These are phyloP conservation scores for Sinelater perroti DNA, from an alignment of 2,888 invertebrate genomes.

Conservation along the genomic window DNA sequence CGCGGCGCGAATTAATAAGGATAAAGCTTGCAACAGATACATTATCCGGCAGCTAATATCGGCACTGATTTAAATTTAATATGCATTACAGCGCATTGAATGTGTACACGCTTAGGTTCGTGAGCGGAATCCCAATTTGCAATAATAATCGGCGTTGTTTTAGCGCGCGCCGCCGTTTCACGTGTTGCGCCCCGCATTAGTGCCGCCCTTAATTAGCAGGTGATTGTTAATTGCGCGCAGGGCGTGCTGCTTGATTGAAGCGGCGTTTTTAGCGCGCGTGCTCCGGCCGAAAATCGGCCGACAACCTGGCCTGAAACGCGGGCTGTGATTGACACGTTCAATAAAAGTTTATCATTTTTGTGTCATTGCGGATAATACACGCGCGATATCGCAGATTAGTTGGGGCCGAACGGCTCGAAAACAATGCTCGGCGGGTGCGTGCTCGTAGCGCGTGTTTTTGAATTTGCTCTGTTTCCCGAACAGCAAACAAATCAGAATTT, in stretches of 20 bases:
- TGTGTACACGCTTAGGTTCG: conserved; percentile 20
- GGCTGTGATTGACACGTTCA: conserved; percentile 28
- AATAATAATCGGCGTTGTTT: conserved; percentile 4
- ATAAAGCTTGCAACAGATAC: conserved; percentile 14
- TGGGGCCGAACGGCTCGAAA: conserved; percentile 2
- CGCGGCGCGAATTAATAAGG: conserved; percentile 3
- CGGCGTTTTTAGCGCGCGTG: not conserved
- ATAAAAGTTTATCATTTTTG: conserved; percentile 26
- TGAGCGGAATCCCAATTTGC: conserved; percentile 15
- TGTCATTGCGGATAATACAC: conserved; percentile 22
- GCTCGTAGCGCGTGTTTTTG: too few relatives aligned
- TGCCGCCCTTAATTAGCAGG: not conserved
- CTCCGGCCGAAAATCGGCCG: too few relatives aligned
- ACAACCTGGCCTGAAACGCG: too few relatives aligned
- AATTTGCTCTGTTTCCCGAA: too few relatives aligned
- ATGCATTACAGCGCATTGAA: conserved; percentile 21
- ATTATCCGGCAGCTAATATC: conserved; percentile 6
- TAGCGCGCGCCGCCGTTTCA: not conserved
- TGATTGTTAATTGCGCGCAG: too few relatives aligned
- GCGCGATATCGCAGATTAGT: conserved; percentile 26
- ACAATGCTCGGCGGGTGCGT: too few relatives aligned
- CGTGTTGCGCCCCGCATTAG: not conserved
- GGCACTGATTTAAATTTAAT: conserved; percentile 19
- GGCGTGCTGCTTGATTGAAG: too few relatives aligned
- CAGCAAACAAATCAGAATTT: too few relatives aligned